Evolutionary conservation across 2,888 invertebrate species (phyloP).

Genomic region (Philhelius pedissequus): DNA sequence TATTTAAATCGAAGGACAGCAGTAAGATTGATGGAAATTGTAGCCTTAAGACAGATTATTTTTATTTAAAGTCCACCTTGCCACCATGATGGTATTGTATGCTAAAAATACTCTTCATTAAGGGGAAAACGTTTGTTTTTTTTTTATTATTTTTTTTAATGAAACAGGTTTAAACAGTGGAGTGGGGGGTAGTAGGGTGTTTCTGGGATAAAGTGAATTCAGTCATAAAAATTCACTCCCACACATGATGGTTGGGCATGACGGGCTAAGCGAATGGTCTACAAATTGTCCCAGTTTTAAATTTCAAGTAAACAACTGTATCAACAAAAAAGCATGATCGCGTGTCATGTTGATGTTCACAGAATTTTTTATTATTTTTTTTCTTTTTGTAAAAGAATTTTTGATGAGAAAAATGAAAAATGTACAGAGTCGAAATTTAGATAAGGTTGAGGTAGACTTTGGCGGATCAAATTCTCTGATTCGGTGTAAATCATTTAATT

Average conservation of each 20-base stretch:
- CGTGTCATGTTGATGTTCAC: slow-evolving; percentile 4
- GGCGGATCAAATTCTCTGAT: too few relatives aligned
- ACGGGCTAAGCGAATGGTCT: slow-evolving; percentile 2
- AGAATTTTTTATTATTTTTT: background rate
- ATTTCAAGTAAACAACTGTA: background rate
- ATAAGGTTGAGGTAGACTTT: too few relatives aligned
- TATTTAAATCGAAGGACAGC: slow-evolving; percentile 13
- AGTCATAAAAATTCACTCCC: background rate
- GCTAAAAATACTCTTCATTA: slow-evolving; percentile 13
- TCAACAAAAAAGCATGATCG: background rate
- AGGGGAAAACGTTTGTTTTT: background rate
- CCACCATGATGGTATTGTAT: background rate
- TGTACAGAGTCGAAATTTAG: too few relatives aligned
- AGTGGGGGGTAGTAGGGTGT: too few relatives aligned
- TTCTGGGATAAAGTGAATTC: too few relatives aligned
- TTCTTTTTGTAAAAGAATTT: background rate
- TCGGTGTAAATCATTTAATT: too few relatives aligned
- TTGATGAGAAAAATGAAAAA: too few relatives aligned
- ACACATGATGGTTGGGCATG: slow-evolving; percentile 10
- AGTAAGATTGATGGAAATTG: background rate
- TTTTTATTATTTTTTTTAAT: background rate
- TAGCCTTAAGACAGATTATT: slow-evolving; percentile 8
- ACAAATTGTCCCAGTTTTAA: slow-evolving; percentile 31
- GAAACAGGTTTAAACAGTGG: too few relatives aligned
- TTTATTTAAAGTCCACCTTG: background rate